Evolutionary conservation across 2,888 invertebrate genomes (phyloP), one percentile per base, ranked within the genome.

Genomic region (Agrochola lota): DNA sequence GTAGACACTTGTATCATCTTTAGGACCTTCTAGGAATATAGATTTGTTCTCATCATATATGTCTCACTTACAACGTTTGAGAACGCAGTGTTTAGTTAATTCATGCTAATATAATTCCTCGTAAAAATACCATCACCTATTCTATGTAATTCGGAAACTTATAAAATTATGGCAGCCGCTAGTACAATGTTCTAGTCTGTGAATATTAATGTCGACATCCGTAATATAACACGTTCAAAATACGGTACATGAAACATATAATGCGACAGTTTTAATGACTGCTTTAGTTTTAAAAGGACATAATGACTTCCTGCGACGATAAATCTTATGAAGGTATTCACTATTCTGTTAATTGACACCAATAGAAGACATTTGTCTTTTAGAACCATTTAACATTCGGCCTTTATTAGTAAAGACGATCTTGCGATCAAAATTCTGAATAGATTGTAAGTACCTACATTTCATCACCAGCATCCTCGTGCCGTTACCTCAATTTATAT

Each of bases 331-430:
- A 78, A 84, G 71, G 77, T 78, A 81, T 84, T 78, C 15, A 57
- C 40, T 64, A 26, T 78, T 84, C 73, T 73, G 85, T 78, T 84
- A 84, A 78, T 84, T 84, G 85, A 81, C 85, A 81, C 72, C 77
- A 79, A 84, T 84, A 40, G 52, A 0, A 40, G 17, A 66, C 49
- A 59, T 84, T 80, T 72, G 57, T 80, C 43, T 72, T 72, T 70
- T 60, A 35, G 8, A 69, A 62, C 35, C 20, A 64, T 62, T 70
- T 0, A 74, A 30, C 1, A n/a, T 59, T 46, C 3, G 30, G 46
- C 8, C 15, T 78, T 78, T 64, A 59, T 30, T 40, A 35, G 1
- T 43, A 23, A n/a, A 15, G 3, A n/a, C 40, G 43, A 30, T 66
- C 67, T 26, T 30, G 23, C 17, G 4, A 60, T 67, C 30, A 35